Base-by-base conservation (phyloP, 2,888 invertebrate genomes). In the Zeuzera pyrina region DNA sequence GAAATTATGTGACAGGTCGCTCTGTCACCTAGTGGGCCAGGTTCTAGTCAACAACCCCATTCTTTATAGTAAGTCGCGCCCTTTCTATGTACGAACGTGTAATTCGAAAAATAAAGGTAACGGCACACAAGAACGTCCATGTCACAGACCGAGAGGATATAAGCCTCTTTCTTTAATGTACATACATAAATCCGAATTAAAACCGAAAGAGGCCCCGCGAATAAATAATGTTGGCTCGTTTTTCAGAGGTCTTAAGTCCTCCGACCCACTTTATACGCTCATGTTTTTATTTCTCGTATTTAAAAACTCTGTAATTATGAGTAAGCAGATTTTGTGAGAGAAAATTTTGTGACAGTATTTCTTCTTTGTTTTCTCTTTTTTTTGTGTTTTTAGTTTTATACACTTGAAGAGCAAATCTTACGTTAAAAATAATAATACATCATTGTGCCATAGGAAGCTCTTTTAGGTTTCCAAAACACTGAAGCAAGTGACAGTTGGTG, bases 121-220 rank as follows among this genome's bases (percentile, higher is more conserved):
- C 27, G 34, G 33, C 47, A 49, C 41, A 55, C 45, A 54, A 52
- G 52, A 48, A 30, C 52, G 43, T 39, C 47, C 52, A 45, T 49
- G 58, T 66, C 60, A 58, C 54, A 46, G 47, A 34, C 41, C 41
- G 43, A 44, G 51, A 48, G 45, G 45, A 55, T 61, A 53, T 67
- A 70, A 71, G 69, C 67, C 56, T 60, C 63, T 62, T 70, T 66
- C 66, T 69, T 65, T 70, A 70, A 77, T 72, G 68, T 70, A 60
- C 60, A 70, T 65, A 69, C 70, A 78, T 79, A 78, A 77, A 79
- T 79, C 69, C 66, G 74, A 76, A 77, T 79, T 78, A 76, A 77
- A 73, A 72, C 64, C 54, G 52, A 66, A 77, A 69, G 65, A 71
- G 68, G 67, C 57, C 58, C 57, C 46, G 36, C 54, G 61, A 64